Evolutionary conservation across 2,797 vertebrate genomes (phyloP).

Genomic region (Rhadinocentrus ornatus): DNA sequence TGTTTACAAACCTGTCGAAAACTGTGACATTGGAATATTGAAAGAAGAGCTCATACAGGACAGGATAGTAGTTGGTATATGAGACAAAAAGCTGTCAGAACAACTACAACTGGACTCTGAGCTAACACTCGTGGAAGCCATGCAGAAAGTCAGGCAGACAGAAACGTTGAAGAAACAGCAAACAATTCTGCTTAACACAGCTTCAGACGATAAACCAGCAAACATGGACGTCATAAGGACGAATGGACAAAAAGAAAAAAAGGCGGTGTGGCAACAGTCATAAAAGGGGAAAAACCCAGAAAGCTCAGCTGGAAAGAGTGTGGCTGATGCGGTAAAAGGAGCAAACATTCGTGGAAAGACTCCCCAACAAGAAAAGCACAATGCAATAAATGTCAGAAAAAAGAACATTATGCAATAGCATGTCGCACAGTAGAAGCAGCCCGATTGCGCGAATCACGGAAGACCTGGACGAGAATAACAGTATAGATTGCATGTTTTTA

Average conservation of each 20-base stretch:
- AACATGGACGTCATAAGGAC: not conserved
- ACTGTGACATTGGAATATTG: not conserved
- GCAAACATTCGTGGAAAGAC: slow-evolving; percentile 7
- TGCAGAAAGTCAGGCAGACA: slow-evolving; percentile 6
- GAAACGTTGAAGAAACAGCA: slow-evolving; percentile 13
- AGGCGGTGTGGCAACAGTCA: not conserved
- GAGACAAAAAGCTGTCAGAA: slow-evolving; percentile 3
- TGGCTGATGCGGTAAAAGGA: not conserved
- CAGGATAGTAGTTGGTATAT: slow-evolving; percentile 1
- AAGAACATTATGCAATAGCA: not conserved
- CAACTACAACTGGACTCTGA: slow-evolving; percentile 3
- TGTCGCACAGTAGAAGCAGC: not conserved
- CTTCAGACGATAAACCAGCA: not conserved
- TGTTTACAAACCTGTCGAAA: slow-evolving; percentile 6
- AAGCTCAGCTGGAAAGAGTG: no score
- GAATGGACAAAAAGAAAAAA: not conserved
- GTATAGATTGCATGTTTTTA: not conserved
- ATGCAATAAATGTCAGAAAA: slow-evolving; percentile 1
- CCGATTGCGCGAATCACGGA: not conserved
- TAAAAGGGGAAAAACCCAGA: not conserved
- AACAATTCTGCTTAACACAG: not conserved
- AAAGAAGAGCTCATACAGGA: slow-evolving; percentile 16
- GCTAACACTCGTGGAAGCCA: not conserved
- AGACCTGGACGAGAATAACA: not conserved
- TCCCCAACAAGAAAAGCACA: not conserved